phyloP scores from a whole-genome alignment of 2,113 vertebrate species.

The Epinephelus lanceolatus region DNA sequence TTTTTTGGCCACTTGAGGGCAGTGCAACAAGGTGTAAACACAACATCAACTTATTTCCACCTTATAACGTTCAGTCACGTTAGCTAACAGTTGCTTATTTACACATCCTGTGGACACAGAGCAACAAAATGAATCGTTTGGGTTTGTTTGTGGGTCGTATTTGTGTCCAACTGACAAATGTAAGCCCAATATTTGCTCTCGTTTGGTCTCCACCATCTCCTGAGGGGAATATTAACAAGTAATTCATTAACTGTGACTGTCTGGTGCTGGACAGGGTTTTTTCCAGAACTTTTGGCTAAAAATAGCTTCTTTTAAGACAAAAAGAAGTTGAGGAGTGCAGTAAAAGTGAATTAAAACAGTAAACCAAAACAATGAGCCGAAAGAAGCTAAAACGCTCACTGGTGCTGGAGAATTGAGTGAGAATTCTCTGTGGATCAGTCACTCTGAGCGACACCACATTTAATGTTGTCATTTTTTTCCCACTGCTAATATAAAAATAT shows the following conservation, averaged over 20 bases:
- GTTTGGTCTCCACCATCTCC: background rate
- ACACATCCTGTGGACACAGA: background rate
- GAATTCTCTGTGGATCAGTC: background rate
- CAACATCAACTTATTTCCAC: background rate
- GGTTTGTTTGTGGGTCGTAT: background rate
- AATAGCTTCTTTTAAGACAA: background rate
- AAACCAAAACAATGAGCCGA: conserved; percentile 7
- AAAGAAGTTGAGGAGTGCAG: background rate
- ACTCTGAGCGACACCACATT: background rate
- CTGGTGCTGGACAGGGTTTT: background rate
- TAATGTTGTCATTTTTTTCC: background rate
- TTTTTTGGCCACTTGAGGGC: background rate
- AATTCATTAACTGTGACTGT: background rate
- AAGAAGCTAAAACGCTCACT: background rate
- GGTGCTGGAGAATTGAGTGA: too few relatives aligned
- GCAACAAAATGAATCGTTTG: background rate
- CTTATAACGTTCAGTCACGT: background rate
- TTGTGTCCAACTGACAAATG: background rate
- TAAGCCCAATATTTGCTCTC: background rate
- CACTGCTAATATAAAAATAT: background rate
- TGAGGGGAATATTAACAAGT: background rate
- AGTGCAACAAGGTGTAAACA: background rate
- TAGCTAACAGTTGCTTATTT: background rate
- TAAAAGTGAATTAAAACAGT: background rate
- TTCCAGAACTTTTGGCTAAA: background rate